Evolutionary conservation across 2,113 vertebrate genomes (phyloP).

Genomic region (Sorex araneus): DNA sequence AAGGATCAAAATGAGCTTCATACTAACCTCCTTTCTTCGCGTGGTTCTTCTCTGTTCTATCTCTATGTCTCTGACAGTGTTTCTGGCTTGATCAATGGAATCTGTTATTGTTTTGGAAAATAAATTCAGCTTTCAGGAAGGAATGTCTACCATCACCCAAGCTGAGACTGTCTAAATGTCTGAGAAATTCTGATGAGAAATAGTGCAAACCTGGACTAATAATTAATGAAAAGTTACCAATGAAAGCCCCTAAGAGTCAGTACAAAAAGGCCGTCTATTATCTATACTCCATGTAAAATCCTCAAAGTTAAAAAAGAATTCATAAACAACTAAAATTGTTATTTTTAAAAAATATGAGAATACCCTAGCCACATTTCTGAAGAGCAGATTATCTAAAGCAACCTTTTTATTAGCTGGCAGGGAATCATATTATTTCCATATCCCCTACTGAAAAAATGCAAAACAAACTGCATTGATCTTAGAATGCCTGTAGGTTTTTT

Average conservation of each 20-base stretch:
- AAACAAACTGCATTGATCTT: not conserved
- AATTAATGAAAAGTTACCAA: not conserved
- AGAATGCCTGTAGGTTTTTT: not conserved
- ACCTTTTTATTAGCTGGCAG: slow-evolving; percentile 3
- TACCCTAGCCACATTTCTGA: not conserved
- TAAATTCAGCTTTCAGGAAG: slow-evolving; percentile 8
- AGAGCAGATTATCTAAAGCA: not conserved
- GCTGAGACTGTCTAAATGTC: not conserved
- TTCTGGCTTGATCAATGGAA: slow-evolving; percentile 56
- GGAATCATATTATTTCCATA: not conserved
- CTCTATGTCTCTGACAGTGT: not conserved
- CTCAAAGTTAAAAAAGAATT: slow-evolving; percentile 50
- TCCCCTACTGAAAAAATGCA: not conserved
- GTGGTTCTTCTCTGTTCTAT: slow-evolving; percentile 28
- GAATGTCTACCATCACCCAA: not conserved
- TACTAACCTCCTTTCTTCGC: slow-evolving; percentile 19
- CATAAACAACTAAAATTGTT: not conserved
- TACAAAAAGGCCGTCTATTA: not conserved
- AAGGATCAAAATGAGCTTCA: slow-evolving; percentile 58
- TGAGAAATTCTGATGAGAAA: slow-evolving; percentile 52
- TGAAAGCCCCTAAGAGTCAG: not conserved
- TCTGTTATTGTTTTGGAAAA: slow-evolving; percentile 69
- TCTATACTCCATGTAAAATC: not conserved
- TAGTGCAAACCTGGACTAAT: not conserved
- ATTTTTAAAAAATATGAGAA: not conserved